phyloP scores from a whole-genome alignment of 2,888 invertebrate species.

The Thalpophila matura region DNA sequence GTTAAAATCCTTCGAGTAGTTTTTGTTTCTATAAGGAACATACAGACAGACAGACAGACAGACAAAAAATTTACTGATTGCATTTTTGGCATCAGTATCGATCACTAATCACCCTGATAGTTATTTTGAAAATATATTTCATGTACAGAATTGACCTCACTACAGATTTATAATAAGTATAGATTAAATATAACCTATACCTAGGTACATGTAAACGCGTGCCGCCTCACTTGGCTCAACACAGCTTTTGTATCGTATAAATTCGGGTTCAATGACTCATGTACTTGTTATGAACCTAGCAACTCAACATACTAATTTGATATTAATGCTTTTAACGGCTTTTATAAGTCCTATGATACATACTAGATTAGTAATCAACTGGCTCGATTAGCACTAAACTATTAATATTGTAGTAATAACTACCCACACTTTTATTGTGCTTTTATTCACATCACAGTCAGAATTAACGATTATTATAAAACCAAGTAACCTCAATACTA shows the following conservation, averaged over 20 bases:
- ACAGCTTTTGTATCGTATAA: slow-evolving; percentile 54
- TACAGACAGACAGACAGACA: no score
- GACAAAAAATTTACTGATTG: no score
- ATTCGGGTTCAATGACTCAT: slow-evolving; percentile 59
- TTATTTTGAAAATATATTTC: no score
- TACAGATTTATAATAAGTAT: no score
- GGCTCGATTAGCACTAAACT: slow-evolving; percentile 17
- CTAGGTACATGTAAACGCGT: slow-evolving; percentile 40
- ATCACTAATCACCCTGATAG: no score
- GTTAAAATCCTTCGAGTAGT: no score
- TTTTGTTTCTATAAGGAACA: no score
- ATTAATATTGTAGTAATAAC: slow-evolving; percentile 5
- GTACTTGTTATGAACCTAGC: slow-evolving; percentile 41
- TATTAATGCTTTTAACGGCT: slow-evolving; percentile 43
- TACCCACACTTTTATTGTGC: not conserved
- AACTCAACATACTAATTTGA: slow-evolving; percentile 47
- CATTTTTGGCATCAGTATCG: no score
- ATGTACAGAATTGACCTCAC: no score
- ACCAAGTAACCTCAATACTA: no score
- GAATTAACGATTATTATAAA: not conserved
- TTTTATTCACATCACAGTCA: slow-evolving; percentile 8
- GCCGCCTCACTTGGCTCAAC: slow-evolving; percentile 56
- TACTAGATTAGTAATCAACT: slow-evolving; percentile 20
- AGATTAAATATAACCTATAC: slow-evolving; percentile 47
- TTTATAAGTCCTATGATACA: slow-evolving; percentile 46